phyloP scores from a whole-genome alignment of 2,888 invertebrate genomes.

The Rapana venosa region DNA sequence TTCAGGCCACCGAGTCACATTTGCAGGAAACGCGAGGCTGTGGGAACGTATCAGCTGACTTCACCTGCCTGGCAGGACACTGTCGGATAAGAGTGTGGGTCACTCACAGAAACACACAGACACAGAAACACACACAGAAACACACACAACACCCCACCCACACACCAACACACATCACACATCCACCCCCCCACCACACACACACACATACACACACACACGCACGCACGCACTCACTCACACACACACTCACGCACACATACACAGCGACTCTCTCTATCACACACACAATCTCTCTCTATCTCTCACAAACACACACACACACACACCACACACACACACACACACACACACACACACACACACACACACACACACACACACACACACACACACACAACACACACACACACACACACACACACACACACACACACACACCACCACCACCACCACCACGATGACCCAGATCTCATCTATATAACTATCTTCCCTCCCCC shows the following conservation, averaged over 20 bases:
- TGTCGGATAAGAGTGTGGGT: not conserved
- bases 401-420: not conserved
- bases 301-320: not conserved
- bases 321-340: not conserved
- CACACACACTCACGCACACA: constrained; percentile 1
- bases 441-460: not conserved
- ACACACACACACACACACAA: constrained; percentile 14
- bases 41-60: not conserved
- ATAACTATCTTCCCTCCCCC: not conserved
- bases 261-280: too few relatives aligned
- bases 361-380: constrained; percentile 6
- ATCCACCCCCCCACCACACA: not conserved
- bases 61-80: not conserved
- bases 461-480: not conserved
- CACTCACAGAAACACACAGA: not conserved
- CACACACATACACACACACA: not conserved
- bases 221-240: constrained; percentile 11
- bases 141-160: constrained; percentile 1
- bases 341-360: constrained; percentile 16
- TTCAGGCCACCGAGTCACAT: too few relatives aligned
- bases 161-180: not conserved
- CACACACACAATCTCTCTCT: not conserved
- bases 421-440: constrained; percentile 13
- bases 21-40: not conserved
- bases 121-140: constrained; percentile 8